A percentile compares a stretch with the other conserved stretches of the same genome.
These are phyloP conservation scores for Cylloceria caligata DNA, from an alignment of 2,888 invertebrate genomes.

Conservation along the genomic window DNA sequence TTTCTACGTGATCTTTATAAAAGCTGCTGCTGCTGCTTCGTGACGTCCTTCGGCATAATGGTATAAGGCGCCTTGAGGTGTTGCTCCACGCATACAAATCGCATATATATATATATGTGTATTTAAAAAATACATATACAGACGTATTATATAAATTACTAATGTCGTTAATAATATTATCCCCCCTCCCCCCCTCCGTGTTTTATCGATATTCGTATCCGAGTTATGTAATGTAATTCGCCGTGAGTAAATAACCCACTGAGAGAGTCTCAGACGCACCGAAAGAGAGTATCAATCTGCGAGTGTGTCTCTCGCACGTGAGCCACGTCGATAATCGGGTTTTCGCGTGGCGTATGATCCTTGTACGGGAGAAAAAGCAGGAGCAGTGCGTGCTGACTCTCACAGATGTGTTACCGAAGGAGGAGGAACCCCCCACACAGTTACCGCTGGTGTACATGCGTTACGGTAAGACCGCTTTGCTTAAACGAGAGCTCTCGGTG, in stretches of 20 bases:
- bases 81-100: slow-evolving; percentile 53
- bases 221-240: slow-evolving; percentile 48
- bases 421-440: slow-evolving; percentile 21
- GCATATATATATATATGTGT: slow-evolving; percentile 22
- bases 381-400: background rate
- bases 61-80: slow-evolving; percentile 63
- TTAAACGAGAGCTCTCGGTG: slow-evolving; percentile 29
- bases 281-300: slow-evolving; percentile 36
- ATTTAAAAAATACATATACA: background rate
- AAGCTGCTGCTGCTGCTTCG: slow-evolving; percentile 73
- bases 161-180: slow-evolving; percentile 50
- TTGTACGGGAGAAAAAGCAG: slow-evolving; percentile 26
- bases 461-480: slow-evolving; percentile 47
- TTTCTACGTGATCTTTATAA: slow-evolving; percentile 32
- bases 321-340: slow-evolving; percentile 27
- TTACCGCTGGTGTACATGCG: slow-evolving; percentile 32
- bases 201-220: slow-evolving; percentile 48
- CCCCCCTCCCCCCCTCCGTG: slow-evolving; percentile 32
- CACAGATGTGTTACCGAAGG: slow-evolving; percentile 26
- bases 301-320: slow-evolving; percentile 36
- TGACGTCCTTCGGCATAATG: slow-evolving; percentile 74
- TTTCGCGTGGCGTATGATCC: slow-evolving; percentile 32
- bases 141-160: slow-evolving; percentile 16
- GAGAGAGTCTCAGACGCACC: slow-evolving; percentile 14
- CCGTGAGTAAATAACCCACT: slow-evolving; percentile 11